A percentile compares a stretch with the other conserved stretches of the same genome.
These are phyloP conservation scores for Rhea americana DNA, from an alignment of 2,113 vertebrate genomes.

Conservation along the genomic window DNA sequence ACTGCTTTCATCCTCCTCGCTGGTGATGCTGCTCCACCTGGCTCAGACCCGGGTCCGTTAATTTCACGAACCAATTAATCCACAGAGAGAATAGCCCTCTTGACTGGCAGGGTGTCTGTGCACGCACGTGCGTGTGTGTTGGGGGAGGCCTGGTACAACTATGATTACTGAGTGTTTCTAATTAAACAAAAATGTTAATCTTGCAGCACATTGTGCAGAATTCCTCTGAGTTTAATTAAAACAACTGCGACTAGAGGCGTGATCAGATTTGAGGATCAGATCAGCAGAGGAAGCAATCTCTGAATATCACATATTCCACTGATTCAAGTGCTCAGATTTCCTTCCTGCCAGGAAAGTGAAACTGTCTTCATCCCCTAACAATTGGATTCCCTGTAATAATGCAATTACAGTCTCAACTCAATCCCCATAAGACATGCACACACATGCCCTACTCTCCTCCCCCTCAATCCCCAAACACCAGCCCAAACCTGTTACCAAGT, in stretches of 20 bases:
- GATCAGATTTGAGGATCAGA: conserved; percentile 58
- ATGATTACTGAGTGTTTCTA: conserved; percentile 43
- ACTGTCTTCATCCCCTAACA: background rate
- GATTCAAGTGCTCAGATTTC: conserved; percentile 1
- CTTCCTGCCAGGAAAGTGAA: conserved; percentile 33
- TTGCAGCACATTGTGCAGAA: conserved; percentile 65
- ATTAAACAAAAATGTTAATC: conserved; percentile 78
- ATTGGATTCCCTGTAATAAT: background rate
- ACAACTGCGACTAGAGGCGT: conserved; percentile 65
- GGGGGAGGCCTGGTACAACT: conserved; percentile 28
- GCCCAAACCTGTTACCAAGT: background rate
- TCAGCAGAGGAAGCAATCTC: background rate
- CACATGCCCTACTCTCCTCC: background rate
- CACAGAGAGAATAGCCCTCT: background rate
- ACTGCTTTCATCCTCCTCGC: background rate
- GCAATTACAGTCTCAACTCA: background rate
- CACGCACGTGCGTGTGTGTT: background rate
- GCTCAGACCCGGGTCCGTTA: background rate
- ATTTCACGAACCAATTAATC: background rate
- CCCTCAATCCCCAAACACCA: background rate
- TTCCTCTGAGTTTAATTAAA: conserved; percentile 81
- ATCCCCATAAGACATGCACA: background rate
- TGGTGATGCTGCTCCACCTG: conserved; percentile 23
- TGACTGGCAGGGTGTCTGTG: background rate
- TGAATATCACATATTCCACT: conserved; percentile 8